These are phyloP conservation scores for Diceros bicornis DNA, from an alignment of 2,797 vertebrate genomes.

Conservation along the genomic window DNA sequence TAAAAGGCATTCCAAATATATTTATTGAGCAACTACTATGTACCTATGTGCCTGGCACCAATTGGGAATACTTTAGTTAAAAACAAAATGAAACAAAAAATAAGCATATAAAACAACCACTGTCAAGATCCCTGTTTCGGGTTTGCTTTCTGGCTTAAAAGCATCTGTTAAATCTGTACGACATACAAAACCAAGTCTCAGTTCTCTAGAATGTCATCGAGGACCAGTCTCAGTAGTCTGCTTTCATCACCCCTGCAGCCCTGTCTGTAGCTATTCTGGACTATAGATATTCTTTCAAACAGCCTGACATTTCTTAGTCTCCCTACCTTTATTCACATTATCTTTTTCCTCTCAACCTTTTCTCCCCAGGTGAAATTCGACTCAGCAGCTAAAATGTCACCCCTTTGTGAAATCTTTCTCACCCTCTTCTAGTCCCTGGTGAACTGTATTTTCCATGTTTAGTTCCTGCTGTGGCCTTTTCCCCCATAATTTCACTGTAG, in stretches of 20 bases:
- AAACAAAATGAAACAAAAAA: neutral
- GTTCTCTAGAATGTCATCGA: neutral
- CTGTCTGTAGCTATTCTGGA: neutral
- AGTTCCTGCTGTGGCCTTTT: neutral
- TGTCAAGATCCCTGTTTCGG: neutral
- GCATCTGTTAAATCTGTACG: neutral
- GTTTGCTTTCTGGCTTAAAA: neutral
- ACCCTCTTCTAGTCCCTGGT: neutral
- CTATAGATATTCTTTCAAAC: neutral
- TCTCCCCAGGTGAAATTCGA: neutral
- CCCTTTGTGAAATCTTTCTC: neutral
- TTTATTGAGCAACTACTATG: neutral
- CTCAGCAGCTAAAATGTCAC: conserved; percentile 41
- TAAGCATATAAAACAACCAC: neutral
- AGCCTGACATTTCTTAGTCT: neutral
- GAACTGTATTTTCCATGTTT: conserved; percentile 33
- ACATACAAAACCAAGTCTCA: neutral
- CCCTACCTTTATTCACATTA: neutral
- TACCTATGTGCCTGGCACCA: neutral
- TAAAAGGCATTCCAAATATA: neutral
- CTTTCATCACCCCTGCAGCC: neutral
- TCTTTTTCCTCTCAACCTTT: neutral
- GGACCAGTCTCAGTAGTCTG: neutral
- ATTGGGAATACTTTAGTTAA: neutral
- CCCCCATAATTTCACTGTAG: neutral